A percentile compares a stretch with the other conserved stretches of the same genome.
Conservation (phyloP, 2,888 invertebrate species). For the Limulus polyphemus region DNA sequence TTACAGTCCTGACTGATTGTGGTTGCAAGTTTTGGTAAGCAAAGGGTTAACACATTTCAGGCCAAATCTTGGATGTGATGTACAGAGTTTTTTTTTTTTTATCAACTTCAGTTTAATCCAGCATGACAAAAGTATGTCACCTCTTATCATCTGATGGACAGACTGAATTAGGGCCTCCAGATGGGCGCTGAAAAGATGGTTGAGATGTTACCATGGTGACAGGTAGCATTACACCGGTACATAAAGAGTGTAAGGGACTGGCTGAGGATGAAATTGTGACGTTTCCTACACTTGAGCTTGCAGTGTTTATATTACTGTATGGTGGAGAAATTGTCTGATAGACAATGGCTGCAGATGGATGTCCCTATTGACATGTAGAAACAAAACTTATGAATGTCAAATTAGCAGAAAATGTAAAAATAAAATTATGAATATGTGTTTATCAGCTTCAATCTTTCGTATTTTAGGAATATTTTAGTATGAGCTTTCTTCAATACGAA, state of each 20-base stretch:
- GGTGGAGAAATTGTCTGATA: conserved; percentile 21
- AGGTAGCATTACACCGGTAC: conserved; percentile 9
- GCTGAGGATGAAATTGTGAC: conserved; percentile 5
- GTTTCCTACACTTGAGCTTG: conserved; percentile 7
- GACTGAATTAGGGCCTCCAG: too few relatives aligned
- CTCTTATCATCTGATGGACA: too few relatives aligned
- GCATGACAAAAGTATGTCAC: too few relatives aligned
- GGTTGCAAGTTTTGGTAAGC: too few relatives aligned
- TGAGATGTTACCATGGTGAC: too few relatives aligned
- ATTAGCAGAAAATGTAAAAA: background rate
- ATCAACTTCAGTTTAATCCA: too few relatives aligned
- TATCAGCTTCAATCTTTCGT: background rate
- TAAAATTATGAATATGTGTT: background rate
- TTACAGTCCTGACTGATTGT: too few relatives aligned
- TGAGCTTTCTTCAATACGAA: too few relatives aligned
- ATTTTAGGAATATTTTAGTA: background rate
- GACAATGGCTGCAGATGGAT: conserved; percentile 7
- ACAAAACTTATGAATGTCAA: background rate
- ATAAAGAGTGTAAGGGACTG: conserved; percentile 11
- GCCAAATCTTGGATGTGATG: too few relatives aligned
- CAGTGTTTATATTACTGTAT: conserved; percentile 5
- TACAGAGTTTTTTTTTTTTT: too few relatives aligned
- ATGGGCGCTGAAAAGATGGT: too few relatives aligned
- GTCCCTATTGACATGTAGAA: conserved; percentile 4
- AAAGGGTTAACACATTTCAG: too few relatives aligned